Conservation (phyloP, 2,797 vertebrate genomes). For the Eutrigla gurnardus region DNA sequence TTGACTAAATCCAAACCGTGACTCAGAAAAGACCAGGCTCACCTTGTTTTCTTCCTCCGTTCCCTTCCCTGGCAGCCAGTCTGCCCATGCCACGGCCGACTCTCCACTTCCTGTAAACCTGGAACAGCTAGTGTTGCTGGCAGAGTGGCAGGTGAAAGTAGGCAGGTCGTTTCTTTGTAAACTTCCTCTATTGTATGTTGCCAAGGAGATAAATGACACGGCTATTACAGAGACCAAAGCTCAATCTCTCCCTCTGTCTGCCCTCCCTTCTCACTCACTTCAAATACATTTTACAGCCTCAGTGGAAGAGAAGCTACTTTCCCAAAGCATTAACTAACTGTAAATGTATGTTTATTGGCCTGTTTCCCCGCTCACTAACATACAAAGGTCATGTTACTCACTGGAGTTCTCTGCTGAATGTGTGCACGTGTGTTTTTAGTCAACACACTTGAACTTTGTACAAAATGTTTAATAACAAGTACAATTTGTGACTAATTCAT, state of each 20-base stretch:
- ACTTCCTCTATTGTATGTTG: constrained; percentile 77
- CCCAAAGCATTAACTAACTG: not conserved
- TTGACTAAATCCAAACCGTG: not conserved
- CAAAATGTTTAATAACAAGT: constrained; percentile 58
- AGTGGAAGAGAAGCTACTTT: not conserved
- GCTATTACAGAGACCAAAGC: constrained; percentile 58
- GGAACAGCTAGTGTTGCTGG: constrained; percentile 37
- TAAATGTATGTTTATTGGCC: not conserved
- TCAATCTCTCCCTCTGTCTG: constrained; percentile 22
- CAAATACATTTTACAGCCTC: constrained; percentile 21
- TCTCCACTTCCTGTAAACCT: constrained; percentile 59
- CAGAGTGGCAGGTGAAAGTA: constrained; percentile 68
- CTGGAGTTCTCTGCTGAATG: not conserved
- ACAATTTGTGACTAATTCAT: constrained; percentile 14
- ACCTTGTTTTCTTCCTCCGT: constrained; percentile 59
- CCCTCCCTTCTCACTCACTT: constrained; percentile 9
- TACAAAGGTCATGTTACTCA: not conserved
- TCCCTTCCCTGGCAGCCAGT: constrained; percentile 32
- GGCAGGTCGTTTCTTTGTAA: constrained; percentile 68
- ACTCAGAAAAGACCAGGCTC: constrained; percentile 42
- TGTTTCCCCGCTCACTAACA: not conserved
- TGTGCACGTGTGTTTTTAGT: constrained; percentile 25
- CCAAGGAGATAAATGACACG: constrained; percentile 63
- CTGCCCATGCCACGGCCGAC: constrained; percentile 39
- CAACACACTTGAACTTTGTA: constrained; percentile 28